A percentile compares a stretch with the other conserved stretches of the same genome.
Conservation (phyloP, 2,113 vertebrate species). For the Plecotus auritus region DNA sequence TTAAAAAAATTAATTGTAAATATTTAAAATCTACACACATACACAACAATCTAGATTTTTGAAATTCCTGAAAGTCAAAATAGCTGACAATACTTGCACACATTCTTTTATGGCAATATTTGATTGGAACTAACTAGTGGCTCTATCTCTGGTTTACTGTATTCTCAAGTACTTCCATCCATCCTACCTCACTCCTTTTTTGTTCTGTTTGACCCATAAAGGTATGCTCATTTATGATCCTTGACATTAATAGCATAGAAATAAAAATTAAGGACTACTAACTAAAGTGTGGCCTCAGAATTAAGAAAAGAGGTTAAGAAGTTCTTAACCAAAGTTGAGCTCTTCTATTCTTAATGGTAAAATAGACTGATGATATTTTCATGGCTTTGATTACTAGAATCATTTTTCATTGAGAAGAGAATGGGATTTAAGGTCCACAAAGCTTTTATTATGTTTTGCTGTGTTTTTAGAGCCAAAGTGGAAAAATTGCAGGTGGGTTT, state of each 20-base stretch:
- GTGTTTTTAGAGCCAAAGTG: neutral
- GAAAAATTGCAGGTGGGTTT: neutral
- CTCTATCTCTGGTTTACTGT: neutral
- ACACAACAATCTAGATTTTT: neutral
- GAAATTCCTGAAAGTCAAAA: neutral
- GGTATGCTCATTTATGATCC: neutral
- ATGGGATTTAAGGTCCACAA: neutral
- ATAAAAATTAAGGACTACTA: neutral
- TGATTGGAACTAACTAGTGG: neutral
- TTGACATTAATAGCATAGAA: neutral
- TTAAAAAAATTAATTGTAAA: neutral
- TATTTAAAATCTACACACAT: neutral
- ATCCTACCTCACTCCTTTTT: neutral
- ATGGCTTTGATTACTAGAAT: neutral
- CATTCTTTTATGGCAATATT: neutral
- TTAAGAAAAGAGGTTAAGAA: neutral
- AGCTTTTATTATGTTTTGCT: slow-evolving; percentile 13
- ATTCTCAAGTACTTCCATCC: neutral
- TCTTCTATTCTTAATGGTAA: neutral
- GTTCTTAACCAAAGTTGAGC: neutral
- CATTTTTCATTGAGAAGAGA: neutral
- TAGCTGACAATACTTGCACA: neutral
- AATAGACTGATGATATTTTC: neutral
- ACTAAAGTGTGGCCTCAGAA: neutral
- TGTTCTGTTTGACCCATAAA: neutral